Base-by-base conservation (phyloP, 2,113 vertebrate genomes). In the Leucosticte australis region DNA sequence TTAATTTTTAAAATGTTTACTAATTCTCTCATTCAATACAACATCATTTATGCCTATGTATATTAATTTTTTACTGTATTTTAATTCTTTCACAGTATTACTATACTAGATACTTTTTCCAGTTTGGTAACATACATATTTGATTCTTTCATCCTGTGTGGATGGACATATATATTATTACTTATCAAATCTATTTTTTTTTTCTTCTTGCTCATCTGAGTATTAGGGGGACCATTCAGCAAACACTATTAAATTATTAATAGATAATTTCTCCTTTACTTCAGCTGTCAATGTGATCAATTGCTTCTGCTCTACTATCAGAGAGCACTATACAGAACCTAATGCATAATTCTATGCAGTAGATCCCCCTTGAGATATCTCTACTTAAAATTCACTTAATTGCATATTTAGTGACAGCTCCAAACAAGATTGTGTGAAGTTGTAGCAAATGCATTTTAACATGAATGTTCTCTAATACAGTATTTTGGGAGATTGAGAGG, bases 301-400 rank as follows among this genome's bases (percentile, higher is more conserved):
- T 83, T 92, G 10, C 50, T 90, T 76, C 75, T 86, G 55, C 10
- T 77, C 31, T 68, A 31, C 35, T 65, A 62, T 76, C 53, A 93
- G 52, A 78, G 11, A 87, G 33, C 35, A 42, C 13, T 50, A 30
- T 26, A 46, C 4, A 77, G 64, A 86, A 57, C 7, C 50, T 80
- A 81, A 80, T 2, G 7, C 47, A 83, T 73, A 90, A 91, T 62
- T 65, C 37, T 65, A 55, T 69, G n/a, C 21, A 67, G 55, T 23
- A 74, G 46, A 83, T 69, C 11, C 35, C 64, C 19, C 63, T 64
- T 50, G 63, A 92, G 67, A 63, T 33, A 11, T 21, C 27, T 55
- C 46, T 65, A 49, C 64, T 91, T 81, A 95, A 94, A 91, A 93
- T 87, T 85, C n/a, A 68, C 23, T 89, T 87, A 87, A 74, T 81